phyloP scores from a whole-genome alignment of 2,113 vertebrate species.

The Ciconia maguari region DNA sequence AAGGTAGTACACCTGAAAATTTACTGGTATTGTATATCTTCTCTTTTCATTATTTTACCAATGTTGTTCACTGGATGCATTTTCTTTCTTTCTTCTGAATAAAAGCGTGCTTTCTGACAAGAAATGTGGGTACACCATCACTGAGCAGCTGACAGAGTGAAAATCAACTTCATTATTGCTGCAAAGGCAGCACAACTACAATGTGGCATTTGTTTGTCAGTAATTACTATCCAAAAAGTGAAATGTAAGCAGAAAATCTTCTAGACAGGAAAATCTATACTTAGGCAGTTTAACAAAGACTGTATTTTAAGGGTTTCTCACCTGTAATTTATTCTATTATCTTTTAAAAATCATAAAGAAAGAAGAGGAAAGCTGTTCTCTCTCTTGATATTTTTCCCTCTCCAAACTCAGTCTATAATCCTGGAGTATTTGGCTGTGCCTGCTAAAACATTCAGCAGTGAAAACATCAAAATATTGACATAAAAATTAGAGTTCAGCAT shows the following conservation, averaged over 20 bases:
- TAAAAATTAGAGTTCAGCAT: background rate
- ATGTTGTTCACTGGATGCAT: background rate
- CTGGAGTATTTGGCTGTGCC: background rate
- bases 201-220: background rate
- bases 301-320: background rate
- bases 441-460: background rate
- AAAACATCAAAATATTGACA: constrained; percentile 43
- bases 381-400: background rate
- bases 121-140: background rate
- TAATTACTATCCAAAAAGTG: background rate
- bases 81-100: background rate
- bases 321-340: background rate
- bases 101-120: background rate
- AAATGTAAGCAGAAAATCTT: constrained; percentile 5
- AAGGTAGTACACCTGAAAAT: background rate
- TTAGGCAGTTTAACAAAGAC: background rate
- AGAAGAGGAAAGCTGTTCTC: background rate
- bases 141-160: background rate
- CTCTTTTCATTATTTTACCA: background rate
- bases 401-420: background rate
- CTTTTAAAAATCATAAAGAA: background rate
- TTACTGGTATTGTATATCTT: background rate
- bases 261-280: background rate
- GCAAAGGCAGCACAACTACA: background rate
- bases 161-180: background rate